A percentile compares a stretch with the other conserved stretches of the same genome.
Evolutionary conservation across 2,888 invertebrate genomes (phyloP).

Genomic region (Rambutsinella grinnellia): DNA sequence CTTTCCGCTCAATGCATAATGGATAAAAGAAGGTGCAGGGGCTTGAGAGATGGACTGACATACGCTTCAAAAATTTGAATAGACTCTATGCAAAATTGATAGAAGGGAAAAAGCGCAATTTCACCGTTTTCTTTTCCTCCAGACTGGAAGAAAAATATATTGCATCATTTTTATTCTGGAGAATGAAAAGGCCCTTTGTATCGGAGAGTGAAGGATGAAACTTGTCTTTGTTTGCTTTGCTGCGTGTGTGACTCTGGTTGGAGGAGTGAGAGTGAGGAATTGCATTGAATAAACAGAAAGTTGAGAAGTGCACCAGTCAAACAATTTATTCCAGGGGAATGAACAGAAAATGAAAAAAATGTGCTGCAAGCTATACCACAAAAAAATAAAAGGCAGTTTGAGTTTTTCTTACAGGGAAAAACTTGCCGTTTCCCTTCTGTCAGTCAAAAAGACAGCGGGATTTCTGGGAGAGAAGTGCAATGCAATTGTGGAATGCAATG

Average conservation of each 20-base stretch:
- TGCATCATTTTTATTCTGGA: not conserved
- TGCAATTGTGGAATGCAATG: not conserved
- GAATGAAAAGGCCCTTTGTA: not conserved
- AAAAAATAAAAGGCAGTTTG: conserved; percentile 1
- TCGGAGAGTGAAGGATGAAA: not conserved
- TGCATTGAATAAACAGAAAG: not conserved
- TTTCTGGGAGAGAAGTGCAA: not conserved
- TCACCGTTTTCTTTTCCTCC: no score
- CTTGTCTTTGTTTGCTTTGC: not conserved
- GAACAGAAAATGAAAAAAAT: conserved; percentile 12
- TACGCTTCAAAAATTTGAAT: not conserved
- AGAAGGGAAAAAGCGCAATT: not conserved
- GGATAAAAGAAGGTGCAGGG: not conserved
- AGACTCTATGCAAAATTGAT: no score
- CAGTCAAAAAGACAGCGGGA: no score
- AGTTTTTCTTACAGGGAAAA: not conserved
- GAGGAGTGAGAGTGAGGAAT: not conserved
- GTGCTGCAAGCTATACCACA: conserved; percentile 2
- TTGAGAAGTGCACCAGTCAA: not conserved
- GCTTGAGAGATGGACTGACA: not conserved
- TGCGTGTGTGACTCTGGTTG: not conserved
- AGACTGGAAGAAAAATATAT: no score
- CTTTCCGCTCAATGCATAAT: not conserved
- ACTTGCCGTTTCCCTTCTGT: not conserved
- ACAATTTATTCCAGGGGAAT: not conserved